phyloP scores from a whole-genome alignment of 2,113 vertebrate genomes.

The Elephas maximus region DNA sequence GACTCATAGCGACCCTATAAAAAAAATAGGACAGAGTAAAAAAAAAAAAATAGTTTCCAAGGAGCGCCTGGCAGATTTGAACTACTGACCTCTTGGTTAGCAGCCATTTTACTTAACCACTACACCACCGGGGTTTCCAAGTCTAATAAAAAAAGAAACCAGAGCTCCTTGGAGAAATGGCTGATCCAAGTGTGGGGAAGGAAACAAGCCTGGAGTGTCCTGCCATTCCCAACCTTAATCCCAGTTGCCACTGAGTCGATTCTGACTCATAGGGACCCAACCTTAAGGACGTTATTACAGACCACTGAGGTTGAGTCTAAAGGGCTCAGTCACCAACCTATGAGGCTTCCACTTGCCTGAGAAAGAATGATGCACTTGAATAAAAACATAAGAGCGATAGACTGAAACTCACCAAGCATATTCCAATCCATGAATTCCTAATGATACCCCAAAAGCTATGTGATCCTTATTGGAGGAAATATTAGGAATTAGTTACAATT shows the following conservation, averaged over 20 bases:
- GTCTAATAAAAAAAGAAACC: background rate
- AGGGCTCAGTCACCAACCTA: background rate
- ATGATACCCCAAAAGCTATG: background rate
- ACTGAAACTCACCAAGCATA: background rate
- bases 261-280: no score
- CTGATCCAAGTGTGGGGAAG: no score
- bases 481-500: background rate
- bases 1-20: no score
- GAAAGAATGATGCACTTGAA: fast-evolving
- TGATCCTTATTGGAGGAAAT: background rate
- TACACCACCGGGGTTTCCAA: no score
- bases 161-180: background rate
- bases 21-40: no score
- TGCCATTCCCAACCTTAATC: background rate
- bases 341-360: background rate
- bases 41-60: no score
- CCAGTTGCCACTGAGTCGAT: no score
- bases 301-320: background rate
- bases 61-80: no score
- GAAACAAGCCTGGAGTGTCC: background rate
- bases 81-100: no score
- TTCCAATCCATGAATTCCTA: background rate
- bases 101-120: no score
- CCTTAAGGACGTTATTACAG: background rate
- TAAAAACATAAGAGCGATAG: fast-evolving